These are phyloP conservation scores for Neocrepidodera transversa DNA, from an alignment of 2,888 invertebrate genomes.

Conservation along the genomic window DNA sequence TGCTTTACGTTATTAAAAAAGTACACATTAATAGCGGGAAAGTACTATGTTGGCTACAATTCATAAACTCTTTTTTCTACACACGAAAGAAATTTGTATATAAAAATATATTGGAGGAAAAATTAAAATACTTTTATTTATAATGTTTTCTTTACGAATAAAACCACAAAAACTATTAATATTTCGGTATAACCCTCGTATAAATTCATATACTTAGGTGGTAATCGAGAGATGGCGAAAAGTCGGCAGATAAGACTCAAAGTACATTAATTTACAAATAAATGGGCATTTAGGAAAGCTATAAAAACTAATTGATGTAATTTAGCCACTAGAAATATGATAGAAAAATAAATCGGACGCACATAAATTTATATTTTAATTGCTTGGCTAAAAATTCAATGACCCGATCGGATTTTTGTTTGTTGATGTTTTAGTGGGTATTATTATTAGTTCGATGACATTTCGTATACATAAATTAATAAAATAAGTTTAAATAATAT, in stretches of 20 bases:
- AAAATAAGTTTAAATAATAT: neutral
- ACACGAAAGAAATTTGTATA: too few relatives aligned
- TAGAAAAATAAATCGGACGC: constrained; percentile 12
- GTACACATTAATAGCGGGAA: too few relatives aligned
- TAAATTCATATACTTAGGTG: neutral
- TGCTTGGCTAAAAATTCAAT: constrained; percentile 7
- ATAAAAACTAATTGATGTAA: constrained; percentile 28
- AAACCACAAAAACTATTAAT: too few relatives aligned
- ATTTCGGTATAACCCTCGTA: neutral
- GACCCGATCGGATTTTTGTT: neutral
- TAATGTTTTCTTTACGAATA: too few relatives aligned
- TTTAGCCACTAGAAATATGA: constrained; percentile 18
- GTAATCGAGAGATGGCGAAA: neutral
- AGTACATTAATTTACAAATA: constrained; percentile 19
- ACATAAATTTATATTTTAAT: constrained; percentile 21
- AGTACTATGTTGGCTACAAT: too few relatives aligned
- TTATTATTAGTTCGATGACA: constrained; percentile 10
- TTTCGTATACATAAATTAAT: neutral
- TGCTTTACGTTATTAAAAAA: too few relatives aligned
- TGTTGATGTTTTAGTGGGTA: constrained; percentile 5
- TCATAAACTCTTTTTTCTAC: too few relatives aligned
- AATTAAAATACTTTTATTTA: too few relatives aligned
- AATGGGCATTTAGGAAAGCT: constrained; percentile 19
- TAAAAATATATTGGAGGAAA: too few relatives aligned
- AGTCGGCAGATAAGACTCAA: constrained; percentile 10